A percentile compares a stretch with the other conserved stretches of the same genome.
Conservation (phyloP, 2,797 vertebrate genomes). For the Tinamus major region DNA sequence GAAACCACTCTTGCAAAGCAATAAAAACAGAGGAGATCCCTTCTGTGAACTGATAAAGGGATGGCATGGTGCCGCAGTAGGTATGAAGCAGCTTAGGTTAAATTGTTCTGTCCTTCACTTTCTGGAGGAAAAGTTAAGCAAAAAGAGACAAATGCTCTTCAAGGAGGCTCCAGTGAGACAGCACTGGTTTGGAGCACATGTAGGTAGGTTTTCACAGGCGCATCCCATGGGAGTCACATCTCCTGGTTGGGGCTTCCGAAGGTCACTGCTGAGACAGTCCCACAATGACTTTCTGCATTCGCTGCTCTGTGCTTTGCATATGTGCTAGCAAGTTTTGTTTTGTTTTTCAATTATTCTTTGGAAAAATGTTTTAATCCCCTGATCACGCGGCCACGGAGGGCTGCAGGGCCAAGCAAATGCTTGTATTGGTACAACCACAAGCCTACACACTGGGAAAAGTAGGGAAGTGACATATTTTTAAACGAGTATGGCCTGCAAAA, state of each 20-base stretch:
- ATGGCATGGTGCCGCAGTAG: background rate
- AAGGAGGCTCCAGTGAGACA: accelerated
- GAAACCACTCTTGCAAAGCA: background rate
- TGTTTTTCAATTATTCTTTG: background rate
- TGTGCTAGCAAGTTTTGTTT: background rate
- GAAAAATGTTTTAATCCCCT: background rate
- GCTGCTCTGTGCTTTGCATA: background rate
- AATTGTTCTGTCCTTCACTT: background rate
- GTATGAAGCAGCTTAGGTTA: background rate
- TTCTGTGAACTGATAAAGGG: background rate
- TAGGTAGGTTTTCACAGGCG: background rate
- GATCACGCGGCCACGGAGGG: background rate
- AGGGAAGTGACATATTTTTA: background rate
- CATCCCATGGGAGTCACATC: background rate
- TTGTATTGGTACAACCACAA: background rate
- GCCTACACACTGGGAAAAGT: background rate
- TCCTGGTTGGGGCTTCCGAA: background rate
- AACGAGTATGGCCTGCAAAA: background rate
- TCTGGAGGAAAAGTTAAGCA: background rate
- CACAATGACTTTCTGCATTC: background rate
- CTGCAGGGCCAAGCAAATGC: background rate
- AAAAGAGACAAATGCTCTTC: background rate
- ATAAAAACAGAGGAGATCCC: background rate
- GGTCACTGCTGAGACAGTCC: accelerated
- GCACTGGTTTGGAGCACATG: background rate